These are phyloP conservation scores for Cygnus buccinator DNA, from an alignment of 2,113 vertebrate species.

Conservation along the genomic window DNA sequence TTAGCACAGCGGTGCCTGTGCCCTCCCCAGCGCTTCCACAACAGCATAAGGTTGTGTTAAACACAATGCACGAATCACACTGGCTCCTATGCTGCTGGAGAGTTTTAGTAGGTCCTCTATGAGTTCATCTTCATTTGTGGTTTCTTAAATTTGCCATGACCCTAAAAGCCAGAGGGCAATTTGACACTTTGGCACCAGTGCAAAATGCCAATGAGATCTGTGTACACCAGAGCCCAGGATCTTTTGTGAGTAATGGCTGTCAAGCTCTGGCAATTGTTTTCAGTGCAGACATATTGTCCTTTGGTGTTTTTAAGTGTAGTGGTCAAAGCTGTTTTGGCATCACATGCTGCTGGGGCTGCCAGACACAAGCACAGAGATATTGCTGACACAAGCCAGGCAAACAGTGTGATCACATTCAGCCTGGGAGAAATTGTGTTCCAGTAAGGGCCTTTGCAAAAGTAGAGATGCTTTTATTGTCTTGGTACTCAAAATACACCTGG, in stretches of 20 bases:
- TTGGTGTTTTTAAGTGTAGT: not conserved
- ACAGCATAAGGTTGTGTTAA: not conserved
- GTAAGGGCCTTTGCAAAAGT: not conserved
- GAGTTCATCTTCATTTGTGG: not conserved
- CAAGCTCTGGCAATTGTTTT: not conserved
- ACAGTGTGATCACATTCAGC: not conserved
- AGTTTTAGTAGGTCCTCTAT: not conserved
- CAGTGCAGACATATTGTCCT: not conserved
- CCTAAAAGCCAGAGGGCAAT: not conserved
- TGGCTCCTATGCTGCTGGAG: not conserved
- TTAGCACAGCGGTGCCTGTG: not conserved
- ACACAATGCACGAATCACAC: fast-evolving
- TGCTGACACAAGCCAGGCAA: not conserved
- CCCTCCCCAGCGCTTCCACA: fast-evolving
- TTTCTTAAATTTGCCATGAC: conserved; percentile 15
- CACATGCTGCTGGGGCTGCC: not conserved
- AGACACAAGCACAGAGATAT: not conserved
- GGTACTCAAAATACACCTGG: not conserved
- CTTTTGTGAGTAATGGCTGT: not conserved
- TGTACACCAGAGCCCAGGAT: not conserved
- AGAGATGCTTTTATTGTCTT: not conserved
- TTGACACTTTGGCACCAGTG: not conserved
- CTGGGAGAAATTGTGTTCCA: not conserved
- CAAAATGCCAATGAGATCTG: not conserved
- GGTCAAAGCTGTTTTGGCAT: conserved; percentile 37